Base-by-base conservation (phyloP, 2,888 invertebrate genomes). In the Palloptera scutellata region DNA sequence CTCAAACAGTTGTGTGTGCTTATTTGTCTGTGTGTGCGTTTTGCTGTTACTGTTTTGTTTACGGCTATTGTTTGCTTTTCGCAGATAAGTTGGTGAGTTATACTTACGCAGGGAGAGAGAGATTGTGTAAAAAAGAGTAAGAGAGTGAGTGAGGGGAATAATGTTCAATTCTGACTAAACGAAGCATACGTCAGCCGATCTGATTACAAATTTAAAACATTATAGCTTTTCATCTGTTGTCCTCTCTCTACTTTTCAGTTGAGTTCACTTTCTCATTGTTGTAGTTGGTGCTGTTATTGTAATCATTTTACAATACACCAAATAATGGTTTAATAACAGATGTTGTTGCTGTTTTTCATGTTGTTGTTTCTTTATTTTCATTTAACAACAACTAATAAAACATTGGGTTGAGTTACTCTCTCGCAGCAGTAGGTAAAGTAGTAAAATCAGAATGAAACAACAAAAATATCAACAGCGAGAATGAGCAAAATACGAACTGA, bases 271-370 rank as follows among this genome's bases (percentile, higher is more conserved):
- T 10, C 12, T 11, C 43, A 5, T 30, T 20, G n/a, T 0, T 17
- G 1, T 63, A 43, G 19, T 19, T 63, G n/a, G n/a, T 30, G 30
- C 45, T 57, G 13, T 61, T 51, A 11, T 15, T 9, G 6, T 54
- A 53, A 42, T 43, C 60, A 60, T 65, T 65, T 54, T 53, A 48
- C n/a, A 48, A 48, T 13, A 53, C 30, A 51, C n/a, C 15, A 64
- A 53, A 51, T 41, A 59, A 53, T 53, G 9, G 20, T 54, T 53
- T n/a, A 42, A 60, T 30, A 66, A 51, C 66, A 66, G 61, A 30
- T 66, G 66, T 6, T 2, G 30, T 30, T 30, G 30, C 6, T 30
- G 30, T 30, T 30, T 2, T 6, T 30, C 30, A 4, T 30, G 30
- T 43, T 61, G 48, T 40, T 61, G 55, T 40, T 61, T 57, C 40